These are phyloP conservation scores for Opisthograptis luteolata DNA, from an alignment of 2,888 invertebrate genomes.

Conservation along the genomic window DNA sequence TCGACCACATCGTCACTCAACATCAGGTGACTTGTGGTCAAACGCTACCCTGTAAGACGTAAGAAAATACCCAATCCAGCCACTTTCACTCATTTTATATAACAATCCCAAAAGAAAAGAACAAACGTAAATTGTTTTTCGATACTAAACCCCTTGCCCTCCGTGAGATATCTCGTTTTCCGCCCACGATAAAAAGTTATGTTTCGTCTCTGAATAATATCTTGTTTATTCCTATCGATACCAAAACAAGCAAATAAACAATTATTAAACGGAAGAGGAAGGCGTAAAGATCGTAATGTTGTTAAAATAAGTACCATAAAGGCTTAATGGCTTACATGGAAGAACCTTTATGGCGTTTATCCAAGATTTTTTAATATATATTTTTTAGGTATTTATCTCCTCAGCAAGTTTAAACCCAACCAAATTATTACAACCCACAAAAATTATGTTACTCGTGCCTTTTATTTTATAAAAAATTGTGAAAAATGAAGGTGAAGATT, in stretches of 20 bases:
- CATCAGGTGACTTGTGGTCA: too few species aligned
- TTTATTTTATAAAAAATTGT: too few species aligned
- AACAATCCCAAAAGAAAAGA: slow-evolving; percentile 22
- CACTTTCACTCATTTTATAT: slow-evolving; percentile 19
- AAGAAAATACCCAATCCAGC: slow-evolving; percentile 9
- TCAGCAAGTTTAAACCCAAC: too few species aligned
- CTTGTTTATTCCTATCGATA: slow-evolving; percentile 17
- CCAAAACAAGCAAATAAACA: slow-evolving; percentile 50
- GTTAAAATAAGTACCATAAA: slow-evolving; percentile 32
- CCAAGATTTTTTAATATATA: background rate
- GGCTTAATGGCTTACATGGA: slow-evolving; percentile 17
- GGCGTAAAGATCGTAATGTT: slow-evolving; percentile 48
- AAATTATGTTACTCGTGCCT: too few species aligned
- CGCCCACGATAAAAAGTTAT: slow-evolving; percentile 15
- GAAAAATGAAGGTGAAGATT: too few species aligned
- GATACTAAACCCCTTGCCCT: slow-evolving; percentile 16
- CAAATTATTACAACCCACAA: too few species aligned
- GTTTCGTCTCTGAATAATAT: slow-evolving; percentile 11
- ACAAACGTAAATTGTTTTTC: slow-evolving; percentile 25
- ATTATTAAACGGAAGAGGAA: slow-evolving; percentile 54
- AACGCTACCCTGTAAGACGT: too few species aligned
- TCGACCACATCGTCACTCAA: too few species aligned
- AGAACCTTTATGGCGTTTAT: slow-evolving; percentile 3
- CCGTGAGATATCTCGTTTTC: slow-evolving; percentile 15
- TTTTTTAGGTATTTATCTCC: background rate